These are phyloP conservation scores for Polymixis lichenea DNA, from an alignment of 2,888 invertebrate genomes.

Conservation along the genomic window DNA sequence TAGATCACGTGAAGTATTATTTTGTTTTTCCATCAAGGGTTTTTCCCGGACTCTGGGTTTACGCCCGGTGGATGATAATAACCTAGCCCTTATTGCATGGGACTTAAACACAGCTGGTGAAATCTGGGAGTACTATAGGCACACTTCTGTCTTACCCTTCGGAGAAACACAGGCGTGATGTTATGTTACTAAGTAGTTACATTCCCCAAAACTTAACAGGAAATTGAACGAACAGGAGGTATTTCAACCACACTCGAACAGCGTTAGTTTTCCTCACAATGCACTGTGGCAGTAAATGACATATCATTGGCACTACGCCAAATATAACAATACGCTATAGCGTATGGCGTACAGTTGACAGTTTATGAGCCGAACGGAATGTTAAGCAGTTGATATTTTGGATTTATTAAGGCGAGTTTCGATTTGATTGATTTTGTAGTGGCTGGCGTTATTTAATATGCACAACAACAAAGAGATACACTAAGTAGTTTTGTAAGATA, in stretches of 20 bases:
- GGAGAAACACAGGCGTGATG: too few species aligned
- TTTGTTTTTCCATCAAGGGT: neutral
- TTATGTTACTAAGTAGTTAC: neutral
- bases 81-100: neutral
- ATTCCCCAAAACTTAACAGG: slow-evolving; percentile 1
- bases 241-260: slow-evolving; percentile 35
- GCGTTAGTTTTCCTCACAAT: slow-evolving; percentile 41
- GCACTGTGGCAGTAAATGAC: slow-evolving; percentile 47
- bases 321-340: slow-evolving; percentile 53
- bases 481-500: neutral
- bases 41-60: neutral
- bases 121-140: too few species aligned
- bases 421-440: slow-evolving; percentile 30
- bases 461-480: neutral
- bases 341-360: slow-evolving; percentile 40
- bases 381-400: slow-evolving; percentile 60
- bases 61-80: neutral
- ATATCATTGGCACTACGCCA: slow-evolving; percentile 53
- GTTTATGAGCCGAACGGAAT: slow-evolving; percentile 60
- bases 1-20: neutral
- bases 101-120: neutral
- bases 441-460: neutral
- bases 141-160: too few species aligned
- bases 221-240: slow-evolving; percentile 14
- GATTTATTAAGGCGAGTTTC: slow-evolving; percentile 41